phyloP scores from a whole-genome alignment of 2,888 invertebrate species.

The Drosophila kambysellisi region DNA sequence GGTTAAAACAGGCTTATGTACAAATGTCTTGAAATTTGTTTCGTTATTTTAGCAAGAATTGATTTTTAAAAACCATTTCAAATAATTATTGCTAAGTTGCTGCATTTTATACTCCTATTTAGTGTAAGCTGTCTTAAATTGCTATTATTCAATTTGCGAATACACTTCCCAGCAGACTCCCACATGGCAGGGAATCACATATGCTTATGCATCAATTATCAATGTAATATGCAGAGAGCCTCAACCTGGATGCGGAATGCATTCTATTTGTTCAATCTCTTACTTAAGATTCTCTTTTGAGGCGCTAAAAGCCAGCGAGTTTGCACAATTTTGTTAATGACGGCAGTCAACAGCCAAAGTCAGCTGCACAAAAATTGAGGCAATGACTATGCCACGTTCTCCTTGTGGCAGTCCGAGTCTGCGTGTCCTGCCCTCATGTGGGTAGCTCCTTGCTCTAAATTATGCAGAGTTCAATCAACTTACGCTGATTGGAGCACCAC shows the following conservation, averaged over 20 bases:
- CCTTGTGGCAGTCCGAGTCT: not conserved
- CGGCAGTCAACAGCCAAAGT: constrained; percentile 50
- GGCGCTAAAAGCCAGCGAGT: constrained; percentile 34
- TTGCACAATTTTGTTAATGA: constrained; percentile 62
- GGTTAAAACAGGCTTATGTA: not conserved
- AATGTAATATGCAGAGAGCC: constrained; percentile 2
- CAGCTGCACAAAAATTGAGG: constrained; percentile 24
- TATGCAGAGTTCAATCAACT: constrained; percentile 72
- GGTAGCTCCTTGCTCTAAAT: constrained; percentile 55
- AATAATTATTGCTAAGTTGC: not conserved
- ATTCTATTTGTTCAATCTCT: constrained; percentile 36
- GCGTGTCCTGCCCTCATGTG: constrained; percentile 17
- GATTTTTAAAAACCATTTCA: not conserved
- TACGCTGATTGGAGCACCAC: constrained; percentile 65
- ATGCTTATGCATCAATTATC: not conserved
- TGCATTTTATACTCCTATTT: not conserved
- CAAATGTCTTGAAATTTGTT: not conserved
- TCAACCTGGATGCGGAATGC: constrained; percentile 15
- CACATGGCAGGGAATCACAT: not conserved
- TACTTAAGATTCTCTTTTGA: constrained; percentile 36
- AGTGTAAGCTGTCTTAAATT: not conserved
- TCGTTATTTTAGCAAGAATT: not conserved
- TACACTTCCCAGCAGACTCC: not conserved
- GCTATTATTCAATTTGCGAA: not conserved
- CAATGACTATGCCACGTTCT: too few species aligned